phyloP scores from a whole-genome alignment of 2,113 vertebrate genomes.

The Sinosuthora webbiana region DNA sequence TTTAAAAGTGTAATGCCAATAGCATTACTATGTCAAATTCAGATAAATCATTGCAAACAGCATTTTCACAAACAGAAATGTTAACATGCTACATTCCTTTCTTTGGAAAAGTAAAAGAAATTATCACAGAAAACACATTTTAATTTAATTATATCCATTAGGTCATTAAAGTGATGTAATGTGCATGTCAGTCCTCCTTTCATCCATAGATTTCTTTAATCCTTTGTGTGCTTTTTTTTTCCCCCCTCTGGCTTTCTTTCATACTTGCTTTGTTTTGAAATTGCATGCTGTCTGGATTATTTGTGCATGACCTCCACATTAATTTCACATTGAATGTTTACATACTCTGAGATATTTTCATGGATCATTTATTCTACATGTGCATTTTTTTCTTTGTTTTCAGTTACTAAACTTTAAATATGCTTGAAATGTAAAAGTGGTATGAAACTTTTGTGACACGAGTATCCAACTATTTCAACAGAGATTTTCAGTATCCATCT shows the following conservation, averaged over 20 bases:
- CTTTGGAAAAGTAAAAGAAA: constrained; percentile 63
- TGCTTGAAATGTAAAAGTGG: constrained; percentile 84
- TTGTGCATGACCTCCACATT: constrained; percentile 73
- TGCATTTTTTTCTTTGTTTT: constrained; percentile 72
- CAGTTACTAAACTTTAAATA: constrained; percentile 78
- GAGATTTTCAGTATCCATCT: background rate
- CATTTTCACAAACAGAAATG: constrained; percentile 68
- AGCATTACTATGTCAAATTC: constrained; percentile 43
- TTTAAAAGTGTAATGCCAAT: constrained; percentile 36
- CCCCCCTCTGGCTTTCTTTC: constrained; percentile 56
- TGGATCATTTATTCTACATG: constrained; percentile 70
- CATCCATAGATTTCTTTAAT: constrained; percentile 28
- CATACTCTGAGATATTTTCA: constrained; percentile 50
- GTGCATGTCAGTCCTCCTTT: constrained; percentile 49
- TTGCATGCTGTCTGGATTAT: constrained; percentile 68
- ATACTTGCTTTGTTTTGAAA: constrained; percentile 64
- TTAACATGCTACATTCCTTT: constrained; percentile 64
- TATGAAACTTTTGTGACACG: constrained; percentile 80
- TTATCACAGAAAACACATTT: constrained; percentile 66
- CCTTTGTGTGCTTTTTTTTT: constrained; percentile 22
- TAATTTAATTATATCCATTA: constrained; percentile 63
- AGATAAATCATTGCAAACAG: constrained; percentile 56
- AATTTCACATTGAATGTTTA: constrained; percentile 68
- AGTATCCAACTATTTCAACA: constrained; percentile 24
- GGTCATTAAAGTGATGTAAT: constrained; percentile 45